Percentiles rank a stretch among this genome's conserved stretches.
phyloP scores from a whole-genome alignment of 2,113 vertebrate genomes.

The Pachycephala philippinensis region DNA sequence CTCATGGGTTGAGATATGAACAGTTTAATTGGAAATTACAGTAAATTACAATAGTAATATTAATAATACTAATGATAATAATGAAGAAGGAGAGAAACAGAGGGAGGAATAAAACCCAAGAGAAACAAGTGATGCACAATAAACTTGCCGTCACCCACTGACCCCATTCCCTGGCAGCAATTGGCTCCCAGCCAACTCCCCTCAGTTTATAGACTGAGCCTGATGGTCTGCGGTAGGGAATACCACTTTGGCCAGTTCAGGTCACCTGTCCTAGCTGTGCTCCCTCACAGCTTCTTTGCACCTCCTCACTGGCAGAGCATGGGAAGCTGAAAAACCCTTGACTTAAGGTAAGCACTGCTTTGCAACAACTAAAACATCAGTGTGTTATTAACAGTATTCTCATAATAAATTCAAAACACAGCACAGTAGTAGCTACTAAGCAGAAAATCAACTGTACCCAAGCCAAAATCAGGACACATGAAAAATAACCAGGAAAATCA shows the following conservation, averaged over 20 bases:
- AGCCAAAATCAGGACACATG: neutral
- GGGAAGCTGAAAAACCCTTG: neutral
- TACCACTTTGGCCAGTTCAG: neutral
- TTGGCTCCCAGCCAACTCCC: neutral
- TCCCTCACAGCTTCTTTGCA: neutral
- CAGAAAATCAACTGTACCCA: neutral
- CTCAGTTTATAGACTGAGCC: neutral
- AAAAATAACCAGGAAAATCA: neutral
- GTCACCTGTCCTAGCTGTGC: neutral
- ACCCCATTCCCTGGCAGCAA: fast-evolving
- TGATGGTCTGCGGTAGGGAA: neutral
- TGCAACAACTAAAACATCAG: neutral
- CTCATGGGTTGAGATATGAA: neutral
- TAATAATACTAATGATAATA: neutral
- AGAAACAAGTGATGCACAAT: neutral
- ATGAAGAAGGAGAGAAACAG: neutral
- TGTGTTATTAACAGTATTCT: neutral
- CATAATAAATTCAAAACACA: neutral
- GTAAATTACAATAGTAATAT: neutral
- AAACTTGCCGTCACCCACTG: neutral
- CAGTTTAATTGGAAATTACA: neutral
- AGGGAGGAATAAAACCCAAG: neutral
- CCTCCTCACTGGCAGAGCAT: neutral
- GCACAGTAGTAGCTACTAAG: neutral
- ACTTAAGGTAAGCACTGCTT: neutral